phyloP scores from a whole-genome alignment of 2,888 invertebrate species.

The Lasius platythorax region DNA sequence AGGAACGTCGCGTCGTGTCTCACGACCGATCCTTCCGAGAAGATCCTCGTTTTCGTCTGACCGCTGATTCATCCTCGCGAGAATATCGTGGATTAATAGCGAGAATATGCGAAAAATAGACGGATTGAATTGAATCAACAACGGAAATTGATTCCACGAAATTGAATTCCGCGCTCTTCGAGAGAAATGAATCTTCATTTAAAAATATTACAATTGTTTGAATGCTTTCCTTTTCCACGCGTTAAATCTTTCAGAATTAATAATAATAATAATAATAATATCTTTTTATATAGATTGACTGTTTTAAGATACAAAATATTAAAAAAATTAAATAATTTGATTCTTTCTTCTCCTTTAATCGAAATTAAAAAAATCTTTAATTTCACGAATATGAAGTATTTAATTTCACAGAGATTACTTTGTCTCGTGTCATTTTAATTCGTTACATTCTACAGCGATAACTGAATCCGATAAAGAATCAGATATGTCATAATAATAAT shows the following conservation, averaged over 20 bases:
- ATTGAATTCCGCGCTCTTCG: constrained; percentile 13
- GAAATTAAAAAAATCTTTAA: not conserved
- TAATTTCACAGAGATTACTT: not conserved
- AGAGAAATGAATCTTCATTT: not conserved
- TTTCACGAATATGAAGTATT: not conserved
- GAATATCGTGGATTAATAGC: constrained; percentile 23
- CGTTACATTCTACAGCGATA: not conserved
- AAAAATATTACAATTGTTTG: not conserved
- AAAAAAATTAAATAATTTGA: not conserved
- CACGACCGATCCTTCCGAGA: constrained; percentile 41
- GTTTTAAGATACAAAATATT: not conserved
- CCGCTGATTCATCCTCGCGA: constrained; percentile 39
- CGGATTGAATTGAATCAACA: constrained; percentile 28
- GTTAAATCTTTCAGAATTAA: not conserved
- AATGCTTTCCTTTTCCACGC: not conserved
- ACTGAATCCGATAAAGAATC: not conserved
- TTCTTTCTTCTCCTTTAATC: not conserved
- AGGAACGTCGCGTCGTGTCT: constrained; percentile 39
- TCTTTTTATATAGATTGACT: not conserved
- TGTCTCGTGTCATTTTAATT: not conserved
- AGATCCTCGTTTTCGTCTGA: constrained; percentile 37
- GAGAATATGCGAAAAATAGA: constrained; percentile 12
- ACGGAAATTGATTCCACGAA: constrained; percentile 19
- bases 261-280: not conserved
- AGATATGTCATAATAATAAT: not conserved